phyloP scores from a whole-genome alignment of 1,140 invertebrate species.

The Euura lappo region DNA sequence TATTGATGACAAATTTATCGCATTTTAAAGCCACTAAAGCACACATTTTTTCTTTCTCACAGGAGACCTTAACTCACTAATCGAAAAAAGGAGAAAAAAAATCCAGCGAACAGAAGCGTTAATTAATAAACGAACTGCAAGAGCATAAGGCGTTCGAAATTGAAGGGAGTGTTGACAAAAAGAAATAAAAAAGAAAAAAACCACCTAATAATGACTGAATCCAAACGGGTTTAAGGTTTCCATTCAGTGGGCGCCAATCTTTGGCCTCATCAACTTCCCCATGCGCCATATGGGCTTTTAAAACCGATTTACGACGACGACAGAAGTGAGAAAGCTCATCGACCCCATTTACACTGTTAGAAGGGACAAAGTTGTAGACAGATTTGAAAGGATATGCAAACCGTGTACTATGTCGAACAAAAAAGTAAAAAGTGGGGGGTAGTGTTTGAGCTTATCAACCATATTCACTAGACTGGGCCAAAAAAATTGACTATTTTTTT shows the following conservation, averaged over 20 bases:
- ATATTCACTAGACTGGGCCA: no score
- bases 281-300: slow-evolving; percentile 36
- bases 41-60: no score
- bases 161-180: not conserved
- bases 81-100: no score
- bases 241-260: not conserved
- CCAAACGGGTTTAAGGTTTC: not conserved
- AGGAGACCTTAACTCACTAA: no score
- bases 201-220: not conserved
- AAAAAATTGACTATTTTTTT: no score
- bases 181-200: not conserved
- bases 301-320: slow-evolving; percentile 27
- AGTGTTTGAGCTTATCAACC: no score
- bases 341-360: not conserved
- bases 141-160: not conserved
- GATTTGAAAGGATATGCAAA: not conserved
- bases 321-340: slow-evolving; percentile 22
- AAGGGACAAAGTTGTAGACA: not conserved
- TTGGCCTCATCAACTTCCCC: not conserved
- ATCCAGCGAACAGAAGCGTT: no score
- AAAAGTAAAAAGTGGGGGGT: no score
- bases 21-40: no score
- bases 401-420: no score
- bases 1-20: no score
- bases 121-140: no score